These are phyloP conservation scores for Enteromius anoplus DNA, from an alignment of 2,797 vertebrate genomes.

Conservation along the genomic window DNA sequence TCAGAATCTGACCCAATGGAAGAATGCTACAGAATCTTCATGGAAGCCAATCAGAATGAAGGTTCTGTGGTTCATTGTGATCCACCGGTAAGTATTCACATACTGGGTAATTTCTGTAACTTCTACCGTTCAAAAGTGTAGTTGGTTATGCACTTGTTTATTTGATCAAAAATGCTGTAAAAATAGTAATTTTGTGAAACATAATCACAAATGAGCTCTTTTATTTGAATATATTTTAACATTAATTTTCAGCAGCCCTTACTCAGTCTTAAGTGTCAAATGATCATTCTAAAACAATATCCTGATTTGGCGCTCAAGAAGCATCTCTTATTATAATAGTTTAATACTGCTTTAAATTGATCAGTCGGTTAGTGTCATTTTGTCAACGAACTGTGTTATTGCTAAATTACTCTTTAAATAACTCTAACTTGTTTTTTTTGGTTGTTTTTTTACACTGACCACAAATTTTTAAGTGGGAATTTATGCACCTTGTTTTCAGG, in stretches of 20 bases:
- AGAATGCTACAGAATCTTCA: constrained; percentile 83
- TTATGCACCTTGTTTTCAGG: constrained; percentile 56
- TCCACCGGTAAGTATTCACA: constrained; percentile 67
- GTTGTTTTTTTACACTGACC: neutral
- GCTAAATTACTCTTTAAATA: too few species aligned
- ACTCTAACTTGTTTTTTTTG: too few species aligned
- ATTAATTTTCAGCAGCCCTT: neutral
- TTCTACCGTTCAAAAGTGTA: neutral
- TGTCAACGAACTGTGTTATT: too few species aligned
- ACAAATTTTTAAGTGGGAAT: neutral
- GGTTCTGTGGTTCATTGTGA: constrained; percentile 39
- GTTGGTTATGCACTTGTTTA: neutral
- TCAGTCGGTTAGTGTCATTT: neutral
- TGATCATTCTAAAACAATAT: neutral
- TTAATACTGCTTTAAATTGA: neutral
- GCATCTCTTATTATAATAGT: neutral
- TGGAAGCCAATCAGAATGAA: constrained; percentile 73
- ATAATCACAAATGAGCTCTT: neutral
- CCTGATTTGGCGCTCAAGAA: neutral
- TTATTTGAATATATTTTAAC: neutral
- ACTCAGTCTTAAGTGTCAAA: too few species aligned
- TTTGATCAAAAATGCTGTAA: neutral
- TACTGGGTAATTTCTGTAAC: neutral
- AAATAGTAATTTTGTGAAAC: neutral
- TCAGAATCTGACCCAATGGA: constrained; percentile 81